A percentile compares a stretch with the other conserved stretches of the same genome.
phyloP scores from a whole-genome alignment of 2,113 vertebrate genomes.

The Megaceryle maxima region DNA sequence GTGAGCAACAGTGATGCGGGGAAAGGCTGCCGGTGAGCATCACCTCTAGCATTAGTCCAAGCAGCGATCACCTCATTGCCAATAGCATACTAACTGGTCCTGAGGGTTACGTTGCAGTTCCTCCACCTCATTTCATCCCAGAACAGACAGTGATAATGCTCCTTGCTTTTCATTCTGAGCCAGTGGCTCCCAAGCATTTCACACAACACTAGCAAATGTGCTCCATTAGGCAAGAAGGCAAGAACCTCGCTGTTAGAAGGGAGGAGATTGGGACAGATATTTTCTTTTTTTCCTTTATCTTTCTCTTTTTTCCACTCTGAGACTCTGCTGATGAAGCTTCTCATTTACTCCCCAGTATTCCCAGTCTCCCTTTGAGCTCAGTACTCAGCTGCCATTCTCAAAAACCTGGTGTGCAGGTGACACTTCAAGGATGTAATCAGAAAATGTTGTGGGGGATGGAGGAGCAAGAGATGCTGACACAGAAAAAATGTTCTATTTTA shows the following conservation, averaged over 20 bases:
- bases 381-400: neutral
- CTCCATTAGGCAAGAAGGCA: neutral
- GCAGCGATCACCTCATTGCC: neutral
- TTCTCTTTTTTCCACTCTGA: neutral
- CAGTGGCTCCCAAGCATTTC: neutral
- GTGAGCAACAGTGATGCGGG: neutral
- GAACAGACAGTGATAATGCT: neutral
- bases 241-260: neutral
- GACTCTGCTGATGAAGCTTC: neutral
- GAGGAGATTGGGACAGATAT: neutral
- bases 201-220: neutral
- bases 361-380: neutral
- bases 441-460: neutral
- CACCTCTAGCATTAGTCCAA: neutral
- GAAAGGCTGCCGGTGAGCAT: neutral
- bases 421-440: conserved; percentile 20
- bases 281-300: neutral
- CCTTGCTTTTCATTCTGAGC: neutral
- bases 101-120: neutral
- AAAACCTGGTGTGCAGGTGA: neutral
- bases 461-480: neutral
- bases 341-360: neutral
- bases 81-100: neutral
- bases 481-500: conserved; percentile 1
- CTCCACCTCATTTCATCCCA: neutral